These are phyloP conservation scores for Nycteola revayana DNA, from an alignment of 2,888 invertebrate genomes.

Conservation along the genomic window DNA sequence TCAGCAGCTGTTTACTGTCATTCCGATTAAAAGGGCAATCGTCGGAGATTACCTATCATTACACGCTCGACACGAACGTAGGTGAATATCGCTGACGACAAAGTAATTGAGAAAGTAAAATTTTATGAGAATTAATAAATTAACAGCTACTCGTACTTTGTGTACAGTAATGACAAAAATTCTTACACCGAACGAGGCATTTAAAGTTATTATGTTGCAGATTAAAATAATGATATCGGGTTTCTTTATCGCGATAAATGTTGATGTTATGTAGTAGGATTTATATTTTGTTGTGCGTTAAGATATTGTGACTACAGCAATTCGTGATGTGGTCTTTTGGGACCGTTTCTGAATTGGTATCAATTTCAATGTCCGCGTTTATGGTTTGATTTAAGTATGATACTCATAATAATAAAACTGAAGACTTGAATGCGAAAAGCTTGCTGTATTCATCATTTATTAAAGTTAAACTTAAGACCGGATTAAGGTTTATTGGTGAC, in stretches of 20 bases:
- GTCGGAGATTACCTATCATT: conserved; percentile 36
- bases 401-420: too few species aligned
- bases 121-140: conserved; percentile 35
- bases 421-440: too few species aligned
- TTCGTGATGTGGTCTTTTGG: too few species aligned
- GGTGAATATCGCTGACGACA: conserved; percentile 21
- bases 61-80: conserved; percentile 26
- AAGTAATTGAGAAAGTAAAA: conserved; percentile 38
- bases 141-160: conserved; percentile 25
- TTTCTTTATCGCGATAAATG: conserved; percentile 23
- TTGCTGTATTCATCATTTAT: too few species aligned
- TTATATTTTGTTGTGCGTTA: too few species aligned
- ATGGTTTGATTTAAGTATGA: too few species aligned
- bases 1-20: conserved; percentile 42
- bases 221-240: conserved; percentile 23
- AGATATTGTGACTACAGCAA: too few species aligned
- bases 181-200: conserved; percentile 19
- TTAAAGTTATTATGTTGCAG: conserved; percentile 16
- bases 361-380: too few species aligned
- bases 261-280: too few species aligned
- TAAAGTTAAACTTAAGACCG: too few species aligned
- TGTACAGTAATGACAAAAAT: conserved; percentile 25
- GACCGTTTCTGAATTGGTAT: too few species aligned
- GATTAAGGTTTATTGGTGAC: too few species aligned
- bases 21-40: conserved; percentile 37